Evolutionary conservation across 1,140 invertebrate genomes (phyloP).

Genomic region (Brachystomella parvula): DNA sequence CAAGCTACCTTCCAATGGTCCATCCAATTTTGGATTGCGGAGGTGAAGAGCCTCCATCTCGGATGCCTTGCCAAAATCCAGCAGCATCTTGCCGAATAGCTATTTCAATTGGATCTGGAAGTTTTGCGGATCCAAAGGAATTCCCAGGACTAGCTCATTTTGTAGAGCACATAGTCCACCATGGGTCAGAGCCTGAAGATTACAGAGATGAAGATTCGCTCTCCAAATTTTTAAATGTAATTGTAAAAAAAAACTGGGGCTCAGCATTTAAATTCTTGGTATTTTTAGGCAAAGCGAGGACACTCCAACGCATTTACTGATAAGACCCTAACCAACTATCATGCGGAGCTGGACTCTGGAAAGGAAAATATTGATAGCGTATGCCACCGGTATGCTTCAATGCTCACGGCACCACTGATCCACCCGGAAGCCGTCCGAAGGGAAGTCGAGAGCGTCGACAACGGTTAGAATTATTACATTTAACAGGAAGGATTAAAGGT

Average conservation of each 20-base stretch:
- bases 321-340: slow-evolving; percentile 1
- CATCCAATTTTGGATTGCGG: neutral
- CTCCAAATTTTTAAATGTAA: neutral
- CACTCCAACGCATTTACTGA: slow-evolving; percentile 6
- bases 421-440: neutral
- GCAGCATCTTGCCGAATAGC: neutral
- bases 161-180: slow-evolving; percentile 1
- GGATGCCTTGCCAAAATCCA: neutral
- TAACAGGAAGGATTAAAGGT: neutral
- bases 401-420: neutral
- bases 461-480: neutral
- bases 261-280: neutral
- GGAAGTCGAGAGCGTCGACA: slow-evolving; percentile 13
- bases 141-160: slow-evolving; percentile 1
- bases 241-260: neutral
- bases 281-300: neutral
- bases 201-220: neutral
- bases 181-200: neutral
- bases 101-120: neutral
- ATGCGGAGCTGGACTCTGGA: neutral
- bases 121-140: neutral
- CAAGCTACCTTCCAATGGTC: neutral
- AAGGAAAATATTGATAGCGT: neutral
- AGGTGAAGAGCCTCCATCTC: neutral
- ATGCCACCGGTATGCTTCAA: neutral